Base-by-base conservation (phyloP, 1,140 invertebrate genomes). In the Aricia agestis region DNA sequence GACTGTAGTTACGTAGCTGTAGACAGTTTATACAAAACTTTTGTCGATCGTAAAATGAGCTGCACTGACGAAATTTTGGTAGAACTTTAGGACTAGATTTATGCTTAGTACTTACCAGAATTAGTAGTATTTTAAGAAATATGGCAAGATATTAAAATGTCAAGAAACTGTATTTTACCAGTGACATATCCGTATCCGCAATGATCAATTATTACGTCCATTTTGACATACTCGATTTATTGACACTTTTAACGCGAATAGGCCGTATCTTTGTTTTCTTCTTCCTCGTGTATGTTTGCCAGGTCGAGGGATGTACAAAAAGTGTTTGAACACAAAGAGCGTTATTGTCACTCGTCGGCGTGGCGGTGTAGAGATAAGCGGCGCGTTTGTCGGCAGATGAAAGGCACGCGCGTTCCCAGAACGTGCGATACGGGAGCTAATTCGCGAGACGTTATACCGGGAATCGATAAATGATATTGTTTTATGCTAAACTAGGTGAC, bases 341-440 rank as follows among this genome's bases (percentile, higher is more conserved):
- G 85, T 87, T 89, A 87, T 87, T 87, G 87, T 87, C 86, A 86
- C 81, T 86, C 79, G 86, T 84, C 82, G 78, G 81, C 81, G 85
- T 89, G 86, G 85, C 81, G 82, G 78, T 82, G 81, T 84, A 81
- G 79, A 89, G 86, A 90, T 90, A 89, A 87, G 81, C 84, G 85
- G 86, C 73, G 74, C 74, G 74, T 90, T 89, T 89, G 88, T 82
- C 86, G 88, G 88, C 82, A 76, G 71, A 78, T 89, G 76, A 89
- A 90, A 90, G 71, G 73, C 84, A 81, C 84, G 83, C 82, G 67
- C 72, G 68, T 88, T 86, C 87, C 76, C 57, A 76, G 84, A 87
- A 88, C 72, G 83, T 83, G 79, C 82, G 73, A 70, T 80, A 78
- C 76, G 69, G 74, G 45, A 76, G 74, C 80, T 87, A 90, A 88